A percentile compares a stretch with the other conserved stretches of the same genome.
Evolutionary conservation across 2,797 vertebrate species (phyloP).

Genomic region (Arrhamphus sclerolepis): DNA sequence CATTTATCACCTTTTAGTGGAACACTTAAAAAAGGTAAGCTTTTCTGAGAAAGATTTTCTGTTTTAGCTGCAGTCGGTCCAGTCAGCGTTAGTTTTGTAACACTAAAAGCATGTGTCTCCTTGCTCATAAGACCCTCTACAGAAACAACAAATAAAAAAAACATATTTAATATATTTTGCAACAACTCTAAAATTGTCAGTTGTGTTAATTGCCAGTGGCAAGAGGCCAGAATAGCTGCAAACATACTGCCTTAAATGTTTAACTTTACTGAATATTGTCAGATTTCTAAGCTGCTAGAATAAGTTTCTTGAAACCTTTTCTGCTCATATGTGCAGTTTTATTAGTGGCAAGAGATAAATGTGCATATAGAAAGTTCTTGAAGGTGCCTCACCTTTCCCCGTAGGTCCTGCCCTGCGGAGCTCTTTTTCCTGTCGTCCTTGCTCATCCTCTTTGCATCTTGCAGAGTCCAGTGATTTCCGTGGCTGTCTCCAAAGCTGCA

Average conservation of each 20-base stretch:
- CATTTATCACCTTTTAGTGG: conserved; percentile 9
- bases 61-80: conserved; percentile 3
- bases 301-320: not conserved
- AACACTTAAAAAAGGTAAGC: too few relatives aligned
- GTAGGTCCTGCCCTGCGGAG: conserved; percentile 73
- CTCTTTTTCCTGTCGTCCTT: conserved; percentile 80
- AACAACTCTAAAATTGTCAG: conserved; percentile 16
- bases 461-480: conserved; percentile 62
- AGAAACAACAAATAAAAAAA: too few relatives aligned
- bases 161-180: conserved; percentile 12
- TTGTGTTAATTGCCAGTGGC: conserved; percentile 3
- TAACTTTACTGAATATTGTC: conserved; percentile 9
- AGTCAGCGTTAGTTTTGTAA: not conserved
- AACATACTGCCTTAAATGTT: not conserved
- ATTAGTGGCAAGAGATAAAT: not conserved
- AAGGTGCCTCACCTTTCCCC: conserved; percentile 76
- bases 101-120: not conserved
- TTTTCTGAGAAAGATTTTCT: too few relatives aligned
- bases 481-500: conserved; percentile 64
- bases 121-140: conserved; percentile 10
- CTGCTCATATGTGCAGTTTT: not conserved
- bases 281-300: not conserved
- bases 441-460: conserved; percentile 76
- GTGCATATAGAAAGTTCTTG: not conserved
- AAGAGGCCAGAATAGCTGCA: too few relatives aligned